These are phyloP conservation scores for Avahi laniger DNA, from an alignment of 2,797 vertebrate genomes.

Conservation along the genomic window DNA sequence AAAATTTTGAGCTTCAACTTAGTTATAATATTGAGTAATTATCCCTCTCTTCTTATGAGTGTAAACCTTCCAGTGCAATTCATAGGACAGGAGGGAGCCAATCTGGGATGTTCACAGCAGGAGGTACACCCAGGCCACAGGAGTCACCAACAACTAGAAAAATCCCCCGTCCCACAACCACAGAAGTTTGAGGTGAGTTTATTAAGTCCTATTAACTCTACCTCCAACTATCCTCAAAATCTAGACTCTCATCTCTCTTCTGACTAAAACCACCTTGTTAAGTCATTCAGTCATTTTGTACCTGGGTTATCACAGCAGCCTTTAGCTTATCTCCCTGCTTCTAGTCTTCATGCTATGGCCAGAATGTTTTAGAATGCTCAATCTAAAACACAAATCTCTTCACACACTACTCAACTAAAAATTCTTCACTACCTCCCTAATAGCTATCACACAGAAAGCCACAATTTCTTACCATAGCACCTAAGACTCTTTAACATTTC, in stretches of 20 bases:
- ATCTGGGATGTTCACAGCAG: neutral
- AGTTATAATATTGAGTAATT: neutral
- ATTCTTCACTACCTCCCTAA: neutral
- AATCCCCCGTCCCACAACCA: neutral
- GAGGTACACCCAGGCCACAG: neutral
- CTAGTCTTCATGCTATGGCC: neutral
- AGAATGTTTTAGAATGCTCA: neutral
- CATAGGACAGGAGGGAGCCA: neutral
- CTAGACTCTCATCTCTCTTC: neutral
- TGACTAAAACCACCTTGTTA: neutral
- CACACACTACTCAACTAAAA: neutral
- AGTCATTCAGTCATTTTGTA: neutral
- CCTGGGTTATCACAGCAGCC: neutral
- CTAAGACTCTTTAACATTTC: neutral
- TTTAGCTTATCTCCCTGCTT: neutral
- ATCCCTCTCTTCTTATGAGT: neutral
- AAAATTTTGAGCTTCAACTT: neutral
- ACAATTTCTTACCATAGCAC: neutral
- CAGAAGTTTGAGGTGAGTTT: neutral
- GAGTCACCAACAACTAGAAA: neutral
- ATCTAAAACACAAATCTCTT: neutral
- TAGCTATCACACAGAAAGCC: neutral
- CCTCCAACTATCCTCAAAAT: neutral
- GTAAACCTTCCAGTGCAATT: neutral
- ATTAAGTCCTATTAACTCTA: neutral